A percentile compares a stretch with the other conserved stretches of the same genome.
Evolutionary conservation across 1,140 invertebrate species (phyloP).

Genomic region (Orius insidiosus): DNA sequence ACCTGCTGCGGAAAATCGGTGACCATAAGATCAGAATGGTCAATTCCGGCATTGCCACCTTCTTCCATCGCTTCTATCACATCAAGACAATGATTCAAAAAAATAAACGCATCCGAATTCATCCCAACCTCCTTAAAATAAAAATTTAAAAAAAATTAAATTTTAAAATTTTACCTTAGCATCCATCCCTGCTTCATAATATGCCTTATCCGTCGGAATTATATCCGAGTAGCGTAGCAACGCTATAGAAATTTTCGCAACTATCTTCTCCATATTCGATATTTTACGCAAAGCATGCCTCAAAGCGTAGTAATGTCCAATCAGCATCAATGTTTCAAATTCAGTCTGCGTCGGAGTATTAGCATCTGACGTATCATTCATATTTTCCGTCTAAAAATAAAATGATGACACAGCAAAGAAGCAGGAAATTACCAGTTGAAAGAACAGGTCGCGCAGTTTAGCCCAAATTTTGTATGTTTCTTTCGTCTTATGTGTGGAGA

Average conservation of each 20-base stretch:
- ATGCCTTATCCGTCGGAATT: constrained; percentile 79
- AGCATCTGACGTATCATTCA: constrained; percentile 17
- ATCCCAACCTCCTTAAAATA: constrained; percentile 42
- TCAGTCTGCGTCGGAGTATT: constrained; percentile 24
- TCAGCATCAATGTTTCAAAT: constrained; percentile 40
- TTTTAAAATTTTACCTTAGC: constrained; percentile 30
- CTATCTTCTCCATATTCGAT: constrained; percentile 44
- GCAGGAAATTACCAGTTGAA: no score
- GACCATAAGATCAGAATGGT: constrained; percentile 71
- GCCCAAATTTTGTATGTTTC: constrained; percentile 43
- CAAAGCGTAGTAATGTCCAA: constrained; percentile 44
- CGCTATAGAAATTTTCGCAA: constrained; percentile 56
- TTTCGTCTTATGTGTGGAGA: constrained; percentile 31
- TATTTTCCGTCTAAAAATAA: constrained; percentile 20
- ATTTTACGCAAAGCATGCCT: constrained; percentile 40
- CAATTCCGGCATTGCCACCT: constrained; percentile 47
- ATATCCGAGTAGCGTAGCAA: constrained; percentile 79
- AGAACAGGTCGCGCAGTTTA: constrained; percentile 26
- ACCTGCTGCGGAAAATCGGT: constrained; percentile 84
- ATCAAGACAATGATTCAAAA: constrained; percentile 91
- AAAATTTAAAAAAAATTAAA: constrained; percentile 7
- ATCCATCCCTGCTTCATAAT: constrained; percentile 72
- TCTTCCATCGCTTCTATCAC: constrained; percentile 91
- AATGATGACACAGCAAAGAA: constrained; percentile 5
- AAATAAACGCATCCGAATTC: constrained; percentile 86